Percentiles rank a stretch among this genome's conserved stretches.
Evolutionary conservation across 2,797 vertebrate genomes (phyloP).

Genomic region (Acipenser ruthenus): DNA sequence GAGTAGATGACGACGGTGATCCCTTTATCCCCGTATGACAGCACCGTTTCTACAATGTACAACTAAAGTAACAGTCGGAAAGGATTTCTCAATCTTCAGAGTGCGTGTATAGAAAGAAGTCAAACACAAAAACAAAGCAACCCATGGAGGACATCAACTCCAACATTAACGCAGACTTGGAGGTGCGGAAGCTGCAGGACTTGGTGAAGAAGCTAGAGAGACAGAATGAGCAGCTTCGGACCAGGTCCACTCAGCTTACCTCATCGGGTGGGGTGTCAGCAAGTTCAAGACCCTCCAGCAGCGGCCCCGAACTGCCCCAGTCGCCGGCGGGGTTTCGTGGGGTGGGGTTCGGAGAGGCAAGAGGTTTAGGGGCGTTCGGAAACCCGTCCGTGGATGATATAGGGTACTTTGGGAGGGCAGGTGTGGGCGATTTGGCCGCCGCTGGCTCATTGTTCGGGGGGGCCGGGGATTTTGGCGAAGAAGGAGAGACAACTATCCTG

Average conservation of each 20-base stretch:
- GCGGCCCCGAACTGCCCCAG: slow-evolving; percentile 45
- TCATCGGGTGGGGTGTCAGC: slow-evolving; percentile 48
- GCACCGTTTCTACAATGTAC: slow-evolving; percentile 35
- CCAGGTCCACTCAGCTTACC: slow-evolving; percentile 64
- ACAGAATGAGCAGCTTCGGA: slow-evolving; percentile 91
- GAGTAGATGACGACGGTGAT: slow-evolving; percentile 67
- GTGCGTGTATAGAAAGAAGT: slow-evolving; percentile 20
- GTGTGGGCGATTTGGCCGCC: slow-evolving; percentile 40
- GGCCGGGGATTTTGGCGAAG: slow-evolving; percentile 46
- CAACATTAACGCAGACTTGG: slow-evolving; percentile 90
- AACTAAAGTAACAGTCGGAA: slow-evolving; percentile 23
- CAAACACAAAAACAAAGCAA: slow-evolving; percentile 31
- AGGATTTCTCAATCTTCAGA: slow-evolving; percentile 5
- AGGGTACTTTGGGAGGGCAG: slow-evolving; percentile 50
- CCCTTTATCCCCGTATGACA: slow-evolving; percentile 31
- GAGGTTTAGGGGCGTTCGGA: slow-evolving; percentile 49
- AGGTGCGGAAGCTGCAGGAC: slow-evolving; percentile 97
- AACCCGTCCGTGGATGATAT: slow-evolving; percentile 48
- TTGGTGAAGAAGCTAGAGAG: slow-evolving; percentile 94
- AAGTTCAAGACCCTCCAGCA: slow-evolving; percentile 42
- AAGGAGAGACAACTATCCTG: slow-evolving; percentile 53
- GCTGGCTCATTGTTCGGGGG: slow-evolving; percentile 55
- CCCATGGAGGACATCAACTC: slow-evolving; percentile 92
- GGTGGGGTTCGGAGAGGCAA: slow-evolving; percentile 60
- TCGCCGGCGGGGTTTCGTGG: slow-evolving; percentile 52